Conservation (phyloP, 2,797 vertebrate genomes). For the Acomys russatus region DNA sequence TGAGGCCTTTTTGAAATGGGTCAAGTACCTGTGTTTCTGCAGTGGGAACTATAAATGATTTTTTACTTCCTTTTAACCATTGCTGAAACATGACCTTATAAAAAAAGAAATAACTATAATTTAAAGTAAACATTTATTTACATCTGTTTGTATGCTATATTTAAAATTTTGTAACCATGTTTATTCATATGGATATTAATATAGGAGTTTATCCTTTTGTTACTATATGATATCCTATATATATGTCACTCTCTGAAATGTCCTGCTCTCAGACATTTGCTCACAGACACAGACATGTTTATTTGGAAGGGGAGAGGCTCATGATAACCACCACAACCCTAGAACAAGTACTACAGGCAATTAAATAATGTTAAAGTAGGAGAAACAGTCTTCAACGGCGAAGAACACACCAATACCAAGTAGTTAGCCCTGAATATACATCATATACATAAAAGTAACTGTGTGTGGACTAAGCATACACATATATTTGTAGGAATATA, state of each 20-base stretch:
- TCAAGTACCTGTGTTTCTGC: neutral
- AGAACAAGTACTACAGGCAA: neutral
- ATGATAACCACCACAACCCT: neutral
- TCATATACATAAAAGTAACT: neutral
- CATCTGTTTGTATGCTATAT: neutral
- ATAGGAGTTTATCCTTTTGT: neutral
- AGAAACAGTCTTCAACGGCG: neutral
- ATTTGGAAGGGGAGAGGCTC: neutral
- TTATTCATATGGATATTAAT: neutral
- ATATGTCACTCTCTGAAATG: neutral
- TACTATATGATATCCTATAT: neutral
- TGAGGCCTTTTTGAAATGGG: conserved; percentile 23
- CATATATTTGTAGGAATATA: neutral
- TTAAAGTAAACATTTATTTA: conserved; percentile 11
- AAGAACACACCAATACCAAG: neutral
- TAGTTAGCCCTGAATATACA: neutral
- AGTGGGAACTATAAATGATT: conserved; percentile 47
- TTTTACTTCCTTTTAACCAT: conserved; percentile 42
- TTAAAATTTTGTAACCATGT: neutral
- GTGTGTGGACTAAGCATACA: too few relatives aligned
- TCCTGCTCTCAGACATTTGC: neutral
- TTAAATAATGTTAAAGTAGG: neutral
- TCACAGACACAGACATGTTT: neutral
- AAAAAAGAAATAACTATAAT: neutral
- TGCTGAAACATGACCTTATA: conserved; percentile 29